These are phyloP conservation scores for Diachrysia chrysitis DNA, from an alignment of 2,888 invertebrate species.

Conservation along the genomic window DNA sequence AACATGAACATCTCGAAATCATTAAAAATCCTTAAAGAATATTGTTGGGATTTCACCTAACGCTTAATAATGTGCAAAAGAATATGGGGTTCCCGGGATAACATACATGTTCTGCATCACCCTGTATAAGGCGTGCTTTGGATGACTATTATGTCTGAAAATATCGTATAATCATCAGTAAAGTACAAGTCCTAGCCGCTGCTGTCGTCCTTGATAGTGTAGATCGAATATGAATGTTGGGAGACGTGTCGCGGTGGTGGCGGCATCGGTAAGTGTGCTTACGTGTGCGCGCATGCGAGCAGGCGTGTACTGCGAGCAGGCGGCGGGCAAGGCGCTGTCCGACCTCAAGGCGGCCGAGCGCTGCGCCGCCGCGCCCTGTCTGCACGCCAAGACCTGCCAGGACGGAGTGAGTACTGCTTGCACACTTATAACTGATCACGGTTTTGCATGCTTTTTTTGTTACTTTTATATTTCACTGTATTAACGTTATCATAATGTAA, in stretches of 20 bases:
- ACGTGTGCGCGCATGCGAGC: conserved; percentile 71
- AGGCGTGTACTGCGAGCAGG: conserved; percentile 88
- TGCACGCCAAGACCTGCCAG: conserved; percentile 89
- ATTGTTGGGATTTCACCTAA: too few species aligned
- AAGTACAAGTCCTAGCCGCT: neutral
- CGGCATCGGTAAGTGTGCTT: conserved; percentile 28
- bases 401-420: conserved; percentile 89
- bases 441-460: neutral
- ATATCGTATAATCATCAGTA: neutral
- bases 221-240: neutral
- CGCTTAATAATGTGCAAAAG: too few species aligned
- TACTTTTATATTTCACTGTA: neutral
- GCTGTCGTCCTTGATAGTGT: neutral
- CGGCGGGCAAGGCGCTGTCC: conserved; percentile 79
- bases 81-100: too few species aligned
- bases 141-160: neutral
- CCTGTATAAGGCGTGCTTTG: neutral
- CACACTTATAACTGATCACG: neutral
- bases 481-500: neutral
- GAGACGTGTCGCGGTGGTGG: neutral
- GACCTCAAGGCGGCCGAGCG: conserved; percentile 78
- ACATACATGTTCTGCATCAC: too few species aligned
- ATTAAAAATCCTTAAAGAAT: too few species aligned
- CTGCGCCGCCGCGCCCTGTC: conserved; percentile 89
- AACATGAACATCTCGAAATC: too few species aligned